A percentile compares a stretch with the other conserved stretches of the same genome.
phyloP scores from a whole-genome alignment of 2,888 invertebrate species.

The Meteorus colon region DNA sequence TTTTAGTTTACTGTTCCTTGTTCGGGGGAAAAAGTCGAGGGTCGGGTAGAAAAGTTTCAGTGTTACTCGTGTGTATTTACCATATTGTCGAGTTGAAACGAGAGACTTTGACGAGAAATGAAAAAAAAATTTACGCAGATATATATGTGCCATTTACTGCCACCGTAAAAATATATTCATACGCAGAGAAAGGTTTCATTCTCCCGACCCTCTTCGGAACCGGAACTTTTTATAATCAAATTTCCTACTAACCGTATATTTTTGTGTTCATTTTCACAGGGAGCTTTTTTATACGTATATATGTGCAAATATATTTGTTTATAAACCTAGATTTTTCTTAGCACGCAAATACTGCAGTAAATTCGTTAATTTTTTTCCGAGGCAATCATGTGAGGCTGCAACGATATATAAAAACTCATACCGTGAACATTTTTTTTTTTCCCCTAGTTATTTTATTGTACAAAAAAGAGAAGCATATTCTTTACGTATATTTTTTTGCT shows the following conservation, averaged over 20 bases:
- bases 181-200: not conserved
- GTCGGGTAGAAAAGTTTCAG: conserved; percentile 9
- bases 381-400: not conserved
- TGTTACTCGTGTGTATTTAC: not conserved
- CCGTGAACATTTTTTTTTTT: not conserved
- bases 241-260: conserved; percentile 43
- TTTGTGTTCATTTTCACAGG: conserved; percentile 60
- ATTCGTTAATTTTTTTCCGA: not conserved
- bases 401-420: not conserved
- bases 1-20: conserved; percentile 27
- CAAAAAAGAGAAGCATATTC: too few relatives aligned
- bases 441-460: too few relatives aligned
- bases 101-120: not conserved
- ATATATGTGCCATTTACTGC: not conserved
- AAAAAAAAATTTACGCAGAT: conserved; percentile 6
- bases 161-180: conserved; percentile 11
- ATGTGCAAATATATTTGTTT: conserved; percentile 37
- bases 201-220: conserved; percentile 41
- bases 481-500: too few relatives aligned
- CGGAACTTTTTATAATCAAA: conserved; percentile 44
- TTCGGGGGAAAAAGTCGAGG: conserved; percentile 8
- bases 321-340: conserved; percentile 56
- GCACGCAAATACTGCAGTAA: conserved; percentile 51
- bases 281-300: conserved; percentile 53
- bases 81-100: conserved; percentile 15